phyloP scores from a whole-genome alignment of 2,888 invertebrate genomes.

The Meandrusa payeni region DNA sequence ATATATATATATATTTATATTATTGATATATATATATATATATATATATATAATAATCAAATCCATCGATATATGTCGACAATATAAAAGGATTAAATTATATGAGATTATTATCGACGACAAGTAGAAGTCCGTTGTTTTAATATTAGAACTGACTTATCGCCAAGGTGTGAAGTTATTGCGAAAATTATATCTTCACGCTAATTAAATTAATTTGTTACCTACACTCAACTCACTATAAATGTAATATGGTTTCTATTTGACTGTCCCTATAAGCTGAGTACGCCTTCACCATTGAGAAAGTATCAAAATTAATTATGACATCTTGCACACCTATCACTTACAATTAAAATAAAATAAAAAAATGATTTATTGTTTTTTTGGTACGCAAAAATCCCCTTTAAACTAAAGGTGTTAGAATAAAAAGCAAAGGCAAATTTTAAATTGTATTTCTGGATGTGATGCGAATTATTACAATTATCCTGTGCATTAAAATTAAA shows the following conservation, averaged over 20 bases:
- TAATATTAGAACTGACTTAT: no score
- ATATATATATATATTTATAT: no score
- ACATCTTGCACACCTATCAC: background rate
- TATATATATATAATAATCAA: no score
- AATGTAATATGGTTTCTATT: background rate
- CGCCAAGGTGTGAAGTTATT: no score
- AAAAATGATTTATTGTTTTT: background rate
- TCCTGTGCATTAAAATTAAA: background rate
- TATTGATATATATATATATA: no score
- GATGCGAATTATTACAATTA: background rate
- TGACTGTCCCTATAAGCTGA: background rate
- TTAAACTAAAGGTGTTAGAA: background rate
- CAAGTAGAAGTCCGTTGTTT: no score
- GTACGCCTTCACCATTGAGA: background rate
- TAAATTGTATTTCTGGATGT: conserved; percentile 6
- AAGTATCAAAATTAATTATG: conserved; percentile 2
- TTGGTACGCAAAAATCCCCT: background rate
- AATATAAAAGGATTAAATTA: no score
- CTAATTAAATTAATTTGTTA: no score
- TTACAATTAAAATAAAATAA: background rate
- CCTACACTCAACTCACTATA: no score
- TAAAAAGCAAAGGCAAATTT: background rate
- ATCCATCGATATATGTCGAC: no score
- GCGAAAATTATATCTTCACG: no score
- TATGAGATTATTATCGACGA: no score